Evolutionary conservation across 2,888 invertebrate genomes (phyloP).

Genomic region (Limnephilus auricula): DNA sequence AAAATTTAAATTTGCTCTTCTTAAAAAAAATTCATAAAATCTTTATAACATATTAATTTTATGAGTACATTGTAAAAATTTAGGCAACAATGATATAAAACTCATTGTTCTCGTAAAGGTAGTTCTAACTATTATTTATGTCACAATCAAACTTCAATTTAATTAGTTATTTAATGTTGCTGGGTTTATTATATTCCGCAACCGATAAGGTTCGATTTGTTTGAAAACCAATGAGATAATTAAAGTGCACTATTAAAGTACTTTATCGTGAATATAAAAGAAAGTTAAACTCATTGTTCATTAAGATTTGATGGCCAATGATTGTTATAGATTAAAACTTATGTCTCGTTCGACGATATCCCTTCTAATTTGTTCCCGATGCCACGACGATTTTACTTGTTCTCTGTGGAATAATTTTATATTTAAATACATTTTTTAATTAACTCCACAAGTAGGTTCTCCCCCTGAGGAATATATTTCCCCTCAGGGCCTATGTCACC

Average conservation of each 20-base stretch:
- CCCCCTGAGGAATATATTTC: too few species aligned
- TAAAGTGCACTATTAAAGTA: neutral
- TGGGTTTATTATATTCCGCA: neutral
- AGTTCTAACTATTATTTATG: neutral
- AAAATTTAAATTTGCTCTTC: neutral
- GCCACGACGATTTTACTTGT: neutral
- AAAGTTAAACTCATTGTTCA: neutral
- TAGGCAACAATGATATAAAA: neutral
- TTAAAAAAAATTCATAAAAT: too few species aligned
- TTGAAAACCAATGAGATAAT: neutral
- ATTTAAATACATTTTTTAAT: too few species aligned
- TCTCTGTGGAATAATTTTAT: neutral
- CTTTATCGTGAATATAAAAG: neutral
- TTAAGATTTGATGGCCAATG: neutral
- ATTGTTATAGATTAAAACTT: too few species aligned
- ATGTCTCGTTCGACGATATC: neutral
- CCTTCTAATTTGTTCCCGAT: neutral
- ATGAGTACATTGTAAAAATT: neutral
- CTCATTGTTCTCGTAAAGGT: neutral
- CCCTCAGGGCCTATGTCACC: too few species aligned
- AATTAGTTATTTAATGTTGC: neutral
- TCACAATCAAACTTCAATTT: neutral
- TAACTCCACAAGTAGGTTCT: too few species aligned
- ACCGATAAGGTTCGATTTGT: neutral
- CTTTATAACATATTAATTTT: neutral